A percentile compares a stretch with the other conserved stretches of the same genome.
phyloP scores from a whole-genome alignment of 2,113 vertebrate genomes.

The Cottus gobio region DNA sequence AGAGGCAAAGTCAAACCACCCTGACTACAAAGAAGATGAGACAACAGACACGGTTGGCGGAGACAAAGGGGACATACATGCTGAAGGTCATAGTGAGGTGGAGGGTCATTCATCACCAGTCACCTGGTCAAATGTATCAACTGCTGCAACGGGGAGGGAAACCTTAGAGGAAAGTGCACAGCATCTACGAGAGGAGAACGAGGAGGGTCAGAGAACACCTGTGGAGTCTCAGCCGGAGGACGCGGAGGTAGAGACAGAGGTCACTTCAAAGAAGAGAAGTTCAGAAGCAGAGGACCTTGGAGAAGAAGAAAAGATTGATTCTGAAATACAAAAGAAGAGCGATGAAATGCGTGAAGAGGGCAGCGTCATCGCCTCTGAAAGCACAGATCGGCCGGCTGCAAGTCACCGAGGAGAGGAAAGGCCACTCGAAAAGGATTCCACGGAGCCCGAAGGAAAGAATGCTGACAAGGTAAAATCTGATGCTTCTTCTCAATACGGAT shows the following conservation, averaged over 20 bases:
- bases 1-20: slow-evolving; percentile 11
- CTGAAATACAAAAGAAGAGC: slow-evolving; percentile 23
- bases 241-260: slow-evolving; percentile 29
- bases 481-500: slow-evolving; percentile 14
- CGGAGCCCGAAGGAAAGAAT: slow-evolving; percentile 32
- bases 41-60: slow-evolving; percentile 23
- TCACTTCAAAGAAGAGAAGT: slow-evolving; percentile 6
- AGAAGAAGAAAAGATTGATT: slow-evolving; percentile 24
- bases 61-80: slow-evolving; percentile 27
- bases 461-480: slow-evolving; percentile 69
- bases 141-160: slow-evolving; percentile 27
- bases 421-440: slow-evolving; percentile 25
- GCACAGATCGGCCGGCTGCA: slow-evolving; percentile 21
- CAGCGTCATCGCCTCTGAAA: background rate
- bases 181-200: slow-evolving; percentile 12
- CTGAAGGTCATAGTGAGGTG: slow-evolving; percentile 26
- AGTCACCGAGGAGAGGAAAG: slow-evolving; percentile 42
- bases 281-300: slow-evolving; percentile 19
- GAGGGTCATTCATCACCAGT: slow-evolving; percentile 27
- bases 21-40: slow-evolving; percentile 35
- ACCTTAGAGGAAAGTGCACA: slow-evolving; percentile 25
- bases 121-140: slow-evolving; percentile 29
- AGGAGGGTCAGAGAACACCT: slow-evolving; percentile 9
- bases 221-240: slow-evolving; percentile 15
- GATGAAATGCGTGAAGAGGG: slow-evolving; percentile 25